Percentiles rank a stretch among this genome's conserved stretches.
Conservation (phyloP, 2,888 invertebrate species). For the Conchocele bisecta region DNA sequence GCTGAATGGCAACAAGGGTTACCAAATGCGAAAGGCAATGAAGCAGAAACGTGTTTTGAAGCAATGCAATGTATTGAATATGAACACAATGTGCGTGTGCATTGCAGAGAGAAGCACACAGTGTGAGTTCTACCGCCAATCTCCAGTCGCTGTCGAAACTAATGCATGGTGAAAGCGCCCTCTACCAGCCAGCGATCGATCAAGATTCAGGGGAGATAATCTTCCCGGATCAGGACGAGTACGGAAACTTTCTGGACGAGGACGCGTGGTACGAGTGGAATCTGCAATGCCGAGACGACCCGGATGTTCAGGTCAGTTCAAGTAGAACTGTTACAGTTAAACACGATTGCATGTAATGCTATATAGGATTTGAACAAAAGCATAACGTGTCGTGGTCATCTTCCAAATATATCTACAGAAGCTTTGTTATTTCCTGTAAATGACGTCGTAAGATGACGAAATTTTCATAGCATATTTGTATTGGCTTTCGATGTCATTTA, state of each 20-base stretch:
- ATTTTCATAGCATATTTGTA: no score
- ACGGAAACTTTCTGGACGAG: constrained; percentile 79
- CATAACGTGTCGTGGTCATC: no score
- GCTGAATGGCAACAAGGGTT: no score
- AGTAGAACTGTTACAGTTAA: no score
- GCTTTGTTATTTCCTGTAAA: no score
- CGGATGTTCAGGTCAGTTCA: constrained; percentile 97
- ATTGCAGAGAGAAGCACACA: constrained; percentile 63
- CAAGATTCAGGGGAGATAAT: constrained; percentile 65
- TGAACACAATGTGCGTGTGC: not conserved
- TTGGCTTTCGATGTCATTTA: no score
- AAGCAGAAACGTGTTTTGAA: no score
- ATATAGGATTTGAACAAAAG: no score
- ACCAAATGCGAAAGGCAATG: no score
- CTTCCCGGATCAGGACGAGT: constrained; percentile 72
- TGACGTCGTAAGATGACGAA: no score
- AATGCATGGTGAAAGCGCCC: constrained; percentile 54
- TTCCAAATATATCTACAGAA: no score
- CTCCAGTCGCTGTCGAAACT: constrained; percentile 69
- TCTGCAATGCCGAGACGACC: constrained; percentile 95
- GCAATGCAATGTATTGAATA: not conserved
- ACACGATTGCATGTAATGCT: no score
- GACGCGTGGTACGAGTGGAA: constrained; percentile 82
- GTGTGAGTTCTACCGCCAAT: constrained; percentile 67
- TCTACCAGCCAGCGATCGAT: constrained; percentile 63